Base-by-base conservation (phyloP, 2,888 invertebrate species). In the Mechanitis messenoides region DNA sequence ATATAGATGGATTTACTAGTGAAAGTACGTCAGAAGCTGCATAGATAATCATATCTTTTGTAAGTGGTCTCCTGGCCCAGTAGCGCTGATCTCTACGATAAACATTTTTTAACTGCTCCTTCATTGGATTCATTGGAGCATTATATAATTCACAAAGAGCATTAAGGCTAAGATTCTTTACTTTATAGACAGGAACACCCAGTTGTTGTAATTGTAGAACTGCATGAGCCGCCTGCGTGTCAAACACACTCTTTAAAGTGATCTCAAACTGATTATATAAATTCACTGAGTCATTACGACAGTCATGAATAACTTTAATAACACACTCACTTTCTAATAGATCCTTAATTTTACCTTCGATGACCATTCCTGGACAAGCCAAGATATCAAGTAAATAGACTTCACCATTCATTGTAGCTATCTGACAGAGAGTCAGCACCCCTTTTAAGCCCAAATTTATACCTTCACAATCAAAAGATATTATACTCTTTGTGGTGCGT, bases 211-310 rank as follows among this genome's bases (percentile, higher is more conserved):
- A 94, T 77, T 97, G 96, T 56, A 98, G 86, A 11, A 98, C 95
- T 59, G 97, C 96, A 84, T 98, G 97, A 53, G 97, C 98, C 46
- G 95, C 95, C 92, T 96, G 97, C 45, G 97, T 97, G 80, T 98
- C 97, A 81, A 98, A 97, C 58, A 98, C 96, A 84, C 95, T 95
- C 68, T 92, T 92, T 73, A 97, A 85, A 59, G 94, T 92, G 68
- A 97, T 95, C 70, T 95, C 95, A 90, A 94, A 97, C 79, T 97
- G 97, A 79, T 93, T 93, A 86, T 93, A 94, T 70, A 98, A 92
- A 88, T 96, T 97, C 55, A 95, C 94, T 63, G 97, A 96, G 87
- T 97, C 97, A 83, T 96, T 97, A 67, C 97, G 93, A 78, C 97
- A 97, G 80, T 98, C 97, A 81, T 98, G 97, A 76, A 97, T 95